phyloP scores from a whole-genome alignment of 30 jellyfish, hydroid and myxozoan species.

The Aurelia coerulea region DNA sequence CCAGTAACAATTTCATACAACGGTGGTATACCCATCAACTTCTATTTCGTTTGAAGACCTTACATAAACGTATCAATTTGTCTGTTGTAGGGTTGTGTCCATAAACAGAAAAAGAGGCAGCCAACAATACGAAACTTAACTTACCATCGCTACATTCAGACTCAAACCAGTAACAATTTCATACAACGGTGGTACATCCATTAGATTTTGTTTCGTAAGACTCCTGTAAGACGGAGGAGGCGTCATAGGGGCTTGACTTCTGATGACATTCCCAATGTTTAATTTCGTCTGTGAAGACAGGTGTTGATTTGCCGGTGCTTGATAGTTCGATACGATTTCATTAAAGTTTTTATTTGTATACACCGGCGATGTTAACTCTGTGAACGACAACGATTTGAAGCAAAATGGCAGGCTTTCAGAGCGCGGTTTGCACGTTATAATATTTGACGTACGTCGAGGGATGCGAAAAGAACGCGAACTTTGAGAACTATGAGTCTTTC shows the following conservation, averaged over 20 bases:
- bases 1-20: conserved; percentile 51
- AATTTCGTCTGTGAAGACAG: too few relatives aligned
- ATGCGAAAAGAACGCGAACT: not conserved
- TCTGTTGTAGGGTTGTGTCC: too few relatives aligned
- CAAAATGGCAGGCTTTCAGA: not conserved
- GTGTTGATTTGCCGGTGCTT: not conserved
- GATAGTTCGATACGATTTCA: not conserved
- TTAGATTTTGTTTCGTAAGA: conserved; percentile 25
- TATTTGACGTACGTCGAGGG: not conserved
- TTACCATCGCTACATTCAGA: conserved; percentile 41
- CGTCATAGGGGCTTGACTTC: conserved; percentile 12
- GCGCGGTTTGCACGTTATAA: not conserved
- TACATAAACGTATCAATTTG: too few relatives aligned
- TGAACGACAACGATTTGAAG: not conserved
- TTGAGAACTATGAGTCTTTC: not conserved
- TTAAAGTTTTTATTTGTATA: not conserved
- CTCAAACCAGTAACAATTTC: conserved; percentile 53
- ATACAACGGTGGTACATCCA: conserved; percentile 57
- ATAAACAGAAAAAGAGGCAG: not conserved
- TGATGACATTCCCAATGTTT: not conserved
- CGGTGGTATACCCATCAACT: conserved; percentile 36
- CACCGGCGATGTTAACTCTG: not conserved
- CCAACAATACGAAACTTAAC: conserved; percentile 7
- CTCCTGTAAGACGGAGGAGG: conserved; percentile 74
- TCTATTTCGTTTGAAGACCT: conserved; percentile 26